Evolutionary conservation across 1,140 invertebrate genomes (phyloP).

Genomic region (Prorops nasuta): DNA sequence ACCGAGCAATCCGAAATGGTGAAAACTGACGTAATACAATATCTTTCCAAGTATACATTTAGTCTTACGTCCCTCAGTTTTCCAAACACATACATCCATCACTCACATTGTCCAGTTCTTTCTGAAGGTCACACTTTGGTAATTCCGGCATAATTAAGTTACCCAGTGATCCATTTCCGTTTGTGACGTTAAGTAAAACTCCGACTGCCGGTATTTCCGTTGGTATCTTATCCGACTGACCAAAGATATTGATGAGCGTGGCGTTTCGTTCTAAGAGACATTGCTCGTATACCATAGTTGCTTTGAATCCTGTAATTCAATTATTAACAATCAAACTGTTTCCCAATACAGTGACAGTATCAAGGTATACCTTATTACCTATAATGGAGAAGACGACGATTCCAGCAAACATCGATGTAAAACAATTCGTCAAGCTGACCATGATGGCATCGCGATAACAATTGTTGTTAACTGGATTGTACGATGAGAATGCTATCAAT

Average conservation of each 20-base stretch:
- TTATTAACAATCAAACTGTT: neutral
- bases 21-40: no score
- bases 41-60: no score
- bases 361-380: no score
- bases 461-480: constrained; percentile 95
- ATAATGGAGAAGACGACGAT: constrained; percentile 98
- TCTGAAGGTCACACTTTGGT: constrained; percentile 78
- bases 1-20: no score
- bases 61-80: neutral
- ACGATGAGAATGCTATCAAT: constrained; percentile 91
- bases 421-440: constrained; percentile 92
- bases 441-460: constrained; percentile 92
- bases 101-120: constrained; percentile 86
- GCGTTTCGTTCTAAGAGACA: constrained; percentile 67
- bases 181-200: constrained; percentile 57
- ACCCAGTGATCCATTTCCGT: constrained; percentile 60
- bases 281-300: constrained; percentile 77
- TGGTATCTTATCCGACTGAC: constrained; percentile 52
- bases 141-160: constrained; percentile 64
- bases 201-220: constrained; percentile 58
- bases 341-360: no score
- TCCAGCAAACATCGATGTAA: constrained; percentile 96
- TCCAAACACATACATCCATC: constrained; percentile 1
- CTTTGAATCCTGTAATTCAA: constrained; percentile 73
- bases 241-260: constrained; percentile 60